Evolutionary conservation across 2,888 invertebrate species (phyloP), one percentile per base, ranked within the genome.

Genomic region (Drosophila robusta): DNA sequence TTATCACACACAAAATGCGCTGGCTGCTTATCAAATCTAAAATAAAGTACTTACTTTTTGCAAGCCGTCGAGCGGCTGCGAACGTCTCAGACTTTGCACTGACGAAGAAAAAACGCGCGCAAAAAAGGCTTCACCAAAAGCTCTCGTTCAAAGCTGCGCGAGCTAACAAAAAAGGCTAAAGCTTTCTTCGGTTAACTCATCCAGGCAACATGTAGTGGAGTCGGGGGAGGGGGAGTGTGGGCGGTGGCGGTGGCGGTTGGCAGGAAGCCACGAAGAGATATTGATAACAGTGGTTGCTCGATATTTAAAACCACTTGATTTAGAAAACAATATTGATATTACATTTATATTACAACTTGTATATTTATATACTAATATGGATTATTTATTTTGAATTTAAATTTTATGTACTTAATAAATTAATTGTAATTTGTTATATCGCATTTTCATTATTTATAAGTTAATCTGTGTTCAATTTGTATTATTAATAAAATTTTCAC

Each of bases 41-140:
- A 76, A 66, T 73, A 70, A 76, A 73, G 60, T 73, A 73, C 72
- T 74, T 56, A 64, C 55, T 52, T 62, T 55, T 56, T 56, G 51
- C 65, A 45, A 51, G 51, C 52, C 57, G 58, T 41, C 38, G 50
- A 24, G 38, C 46, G 47, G 45, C 55, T 56, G 51, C 52, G 38
- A 32, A 44, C 73, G 47, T 52, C 61, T 36, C 47, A 75, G 62
- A 75, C 70, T 75, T 74, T 75, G 70, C 62, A 75, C 75, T 63
- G 41, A 51, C 58, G 60, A 65, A 51, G 62, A 65, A 55, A 29
- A 24, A 52, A 47, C 29, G 44, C 54, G 42, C 42, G 44, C 54
- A 60, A 41, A 70, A 71, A 70, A 54, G 54, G 52, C 49, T 66
- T 52, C 52, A 51, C 6, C 47, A 38, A 71, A 67, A 72, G 72